Evolutionary conservation across 2,113 vertebrate genomes (phyloP).

Genomic region (Nothobranchius furzeri): DNA sequence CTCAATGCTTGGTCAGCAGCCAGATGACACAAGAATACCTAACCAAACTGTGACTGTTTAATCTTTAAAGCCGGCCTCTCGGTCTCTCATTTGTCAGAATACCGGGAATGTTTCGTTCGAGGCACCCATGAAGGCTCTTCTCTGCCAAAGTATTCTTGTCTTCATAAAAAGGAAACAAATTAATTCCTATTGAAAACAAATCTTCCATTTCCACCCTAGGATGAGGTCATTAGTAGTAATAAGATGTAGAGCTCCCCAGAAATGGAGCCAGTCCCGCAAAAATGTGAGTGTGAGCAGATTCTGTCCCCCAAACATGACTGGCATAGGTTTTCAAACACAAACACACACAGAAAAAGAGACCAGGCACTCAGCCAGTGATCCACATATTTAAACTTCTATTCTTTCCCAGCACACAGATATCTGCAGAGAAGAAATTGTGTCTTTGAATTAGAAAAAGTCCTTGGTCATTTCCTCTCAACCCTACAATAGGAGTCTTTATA

Average conservation of each 20-base stretch:
- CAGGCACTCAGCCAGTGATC: conserved; percentile 55
- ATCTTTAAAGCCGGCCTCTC: background rate
- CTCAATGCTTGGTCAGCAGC: background rate
- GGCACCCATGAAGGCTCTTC: background rate
- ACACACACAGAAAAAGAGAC: conserved; percentile 17
- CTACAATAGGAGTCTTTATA: background rate
- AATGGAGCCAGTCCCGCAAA: background rate
- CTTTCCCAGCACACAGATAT: conserved; percentile 46
- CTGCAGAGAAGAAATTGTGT: conserved; percentile 24
- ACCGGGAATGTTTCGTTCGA: conserved; percentile 12
- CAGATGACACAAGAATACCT: background rate
- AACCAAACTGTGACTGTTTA: conserved; percentile 10
- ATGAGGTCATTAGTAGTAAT: background rate
- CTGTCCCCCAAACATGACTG: background rate
- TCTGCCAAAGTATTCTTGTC: background rate
- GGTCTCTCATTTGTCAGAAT: background rate
- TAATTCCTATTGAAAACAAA: background rate
- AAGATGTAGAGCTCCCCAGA: background rate
- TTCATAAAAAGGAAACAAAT: conserved; percentile 5
- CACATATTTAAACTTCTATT: conserved; percentile 71
- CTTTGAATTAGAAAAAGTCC: background rate
- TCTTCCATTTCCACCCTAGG: background rate
- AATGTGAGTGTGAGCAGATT: conserved; percentile 8
- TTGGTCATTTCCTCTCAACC: background rate
- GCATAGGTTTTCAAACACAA: conserved; percentile 19